phyloP scores from a whole-genome alignment of 2,888 invertebrate species.

The Argyresthia goedartella region DNA sequence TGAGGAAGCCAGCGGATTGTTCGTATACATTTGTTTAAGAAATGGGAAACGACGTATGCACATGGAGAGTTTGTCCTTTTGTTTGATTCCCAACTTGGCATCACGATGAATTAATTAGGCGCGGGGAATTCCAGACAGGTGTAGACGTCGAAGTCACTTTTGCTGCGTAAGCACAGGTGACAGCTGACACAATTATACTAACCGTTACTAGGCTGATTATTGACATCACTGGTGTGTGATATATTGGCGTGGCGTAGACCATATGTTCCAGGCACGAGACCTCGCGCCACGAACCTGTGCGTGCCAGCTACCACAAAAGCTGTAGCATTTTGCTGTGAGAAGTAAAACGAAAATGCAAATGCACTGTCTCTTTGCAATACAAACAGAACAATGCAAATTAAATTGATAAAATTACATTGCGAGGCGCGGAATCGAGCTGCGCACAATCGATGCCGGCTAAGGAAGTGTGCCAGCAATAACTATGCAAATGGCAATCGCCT shows the following conservation, averaged over 20 bases:
- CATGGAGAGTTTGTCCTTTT: conserved; percentile 33
- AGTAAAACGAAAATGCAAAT: no score
- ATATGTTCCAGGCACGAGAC: conserved; percentile 22
- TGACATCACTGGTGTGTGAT: background rate
- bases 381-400: conserved; percentile 21
- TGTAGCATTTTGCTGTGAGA: no score
- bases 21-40: conserved; percentile 58
- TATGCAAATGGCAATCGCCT: conserved; percentile 35
- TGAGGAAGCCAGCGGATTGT: conserved; percentile 43
- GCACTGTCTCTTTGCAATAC: conserved; percentile 1
- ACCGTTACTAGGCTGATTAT: background rate
- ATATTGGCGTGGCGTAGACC: conserved; percentile 18
- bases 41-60: conserved; percentile 37
- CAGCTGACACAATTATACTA: conserved; percentile 19
- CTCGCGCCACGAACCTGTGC: background rate
- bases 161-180: conserved; percentile 10
- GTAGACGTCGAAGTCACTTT: no score
- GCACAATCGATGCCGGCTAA: conserved; percentile 30
- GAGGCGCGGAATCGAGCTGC: conserved; percentile 20
- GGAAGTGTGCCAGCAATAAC: conserved; percentile 39
- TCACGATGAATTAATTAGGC: conserved; percentile 12
- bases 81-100: conserved; percentile 22
- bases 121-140: background rate
- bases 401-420: conserved; percentile 24
- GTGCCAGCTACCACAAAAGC: no score